These are phyloP conservation scores for Fundulus diaphanus DNA, from an alignment of 2,797 vertebrate genomes.

Conservation along the genomic window DNA sequence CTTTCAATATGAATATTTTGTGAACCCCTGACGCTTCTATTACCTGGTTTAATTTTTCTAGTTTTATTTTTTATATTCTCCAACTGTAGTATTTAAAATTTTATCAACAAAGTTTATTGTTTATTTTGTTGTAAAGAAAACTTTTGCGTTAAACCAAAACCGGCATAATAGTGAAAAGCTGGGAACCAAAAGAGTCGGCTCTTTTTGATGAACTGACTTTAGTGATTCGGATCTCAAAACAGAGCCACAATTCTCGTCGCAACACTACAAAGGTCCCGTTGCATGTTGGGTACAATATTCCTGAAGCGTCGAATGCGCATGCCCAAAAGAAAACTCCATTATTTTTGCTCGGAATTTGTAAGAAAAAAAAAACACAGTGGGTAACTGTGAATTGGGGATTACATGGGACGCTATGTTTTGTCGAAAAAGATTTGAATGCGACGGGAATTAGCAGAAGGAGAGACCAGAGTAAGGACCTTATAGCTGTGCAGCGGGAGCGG, in stretches of 20 bases:
- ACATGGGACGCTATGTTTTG: constrained; percentile 65
- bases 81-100: neutral
- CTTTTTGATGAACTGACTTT: neutral
- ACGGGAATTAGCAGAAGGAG: constrained; percentile 40
- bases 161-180: neutral
- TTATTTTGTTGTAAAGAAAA: neutral
- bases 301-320: constrained; percentile 78
- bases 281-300: constrained; percentile 79
- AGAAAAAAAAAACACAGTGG: constrained; percentile 72
- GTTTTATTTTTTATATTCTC: neutral
- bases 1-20: neutral
- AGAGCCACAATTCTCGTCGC: constrained; percentile 38
- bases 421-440: constrained; percentile 40
- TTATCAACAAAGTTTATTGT: neutral
- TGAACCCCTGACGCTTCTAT: neutral
- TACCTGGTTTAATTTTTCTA: neutral
- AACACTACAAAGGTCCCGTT: constrained; percentile 78
- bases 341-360: constrained; percentile 87
- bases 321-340: constrained; percentile 90
- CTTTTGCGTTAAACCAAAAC: neutral
- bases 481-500: constrained; percentile 64
- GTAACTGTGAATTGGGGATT: constrained; percentile 83
- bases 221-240: constrained; percentile 1
- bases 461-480: constrained; percentile 50
- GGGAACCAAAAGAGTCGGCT: neutral